Conservation (phyloP, 2,888 invertebrate genomes). For the Gastracanthus pulcherrimus region DNA sequence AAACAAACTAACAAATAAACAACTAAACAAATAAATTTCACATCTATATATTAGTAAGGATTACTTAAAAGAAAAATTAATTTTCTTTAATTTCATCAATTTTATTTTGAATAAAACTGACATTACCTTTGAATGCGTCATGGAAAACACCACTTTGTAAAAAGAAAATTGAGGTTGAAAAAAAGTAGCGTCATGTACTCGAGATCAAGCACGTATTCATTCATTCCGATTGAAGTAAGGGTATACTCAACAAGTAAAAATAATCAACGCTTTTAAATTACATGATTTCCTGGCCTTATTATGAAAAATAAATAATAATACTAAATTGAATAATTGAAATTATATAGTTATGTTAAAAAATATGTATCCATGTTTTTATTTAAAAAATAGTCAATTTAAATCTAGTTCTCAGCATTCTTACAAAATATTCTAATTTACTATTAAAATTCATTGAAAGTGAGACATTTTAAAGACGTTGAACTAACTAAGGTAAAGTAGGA, state of each 20-base stretch:
- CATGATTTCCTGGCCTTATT: background rate
- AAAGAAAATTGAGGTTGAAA: background rate
- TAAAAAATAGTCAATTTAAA: too few relatives aligned
- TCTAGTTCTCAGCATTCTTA: too few relatives aligned
- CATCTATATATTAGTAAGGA: too few relatives aligned
- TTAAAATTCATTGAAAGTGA: background rate
- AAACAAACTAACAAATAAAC: too few relatives aligned
- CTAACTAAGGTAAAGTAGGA: conserved; percentile 8
- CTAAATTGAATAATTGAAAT: too few relatives aligned
- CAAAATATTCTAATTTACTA: background rate
- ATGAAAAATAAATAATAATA: background rate
- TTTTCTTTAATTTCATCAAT: too few relatives aligned
- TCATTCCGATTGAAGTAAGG: background rate
- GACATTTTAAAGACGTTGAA: conserved; percentile 4
- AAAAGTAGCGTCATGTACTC: background rate
- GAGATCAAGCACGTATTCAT: background rate
- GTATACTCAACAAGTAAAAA: background rate
- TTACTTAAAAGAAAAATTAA: too few relatives aligned
- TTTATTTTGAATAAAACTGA: background rate
- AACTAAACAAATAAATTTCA: too few relatives aligned
- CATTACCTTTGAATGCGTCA: background rate
- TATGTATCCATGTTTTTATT: too few relatives aligned
- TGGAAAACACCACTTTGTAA: background rate
- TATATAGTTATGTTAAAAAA: too few relatives aligned
- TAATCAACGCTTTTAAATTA: background rate